Evolutionary conservation across 1,140 invertebrate genomes (phyloP).

Genomic region (Hyles vespertilio): DNA sequence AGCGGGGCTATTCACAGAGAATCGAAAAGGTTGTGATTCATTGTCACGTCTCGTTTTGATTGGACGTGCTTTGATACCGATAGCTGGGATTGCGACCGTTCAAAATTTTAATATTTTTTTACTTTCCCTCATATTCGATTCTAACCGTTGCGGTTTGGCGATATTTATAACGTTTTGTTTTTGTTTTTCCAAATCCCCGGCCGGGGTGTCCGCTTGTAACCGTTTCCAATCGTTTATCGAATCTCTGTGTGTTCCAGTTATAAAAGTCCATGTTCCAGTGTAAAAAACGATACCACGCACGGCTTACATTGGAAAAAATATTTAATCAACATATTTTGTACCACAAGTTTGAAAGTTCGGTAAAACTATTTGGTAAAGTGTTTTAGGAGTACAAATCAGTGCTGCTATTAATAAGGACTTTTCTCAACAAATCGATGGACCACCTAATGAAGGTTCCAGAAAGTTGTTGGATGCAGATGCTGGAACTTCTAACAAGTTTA

Average conservation of each 20-base stretch:
- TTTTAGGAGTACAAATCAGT: no score
- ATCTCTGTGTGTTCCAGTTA: conserved; percentile 17
- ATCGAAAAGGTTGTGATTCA: conserved; percentile 68
- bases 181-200: conserved; percentile 42
- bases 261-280: conserved; percentile 3
- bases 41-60: conserved; percentile 72
- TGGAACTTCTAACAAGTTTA: no score
- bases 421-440: no score
- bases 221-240: conserved; percentile 40
- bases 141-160: conserved; percentile 57
- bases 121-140: conserved; percentile 64
- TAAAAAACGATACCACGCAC: no score
- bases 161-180: conserved; percentile 63
- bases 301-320: conserved; percentile 5
- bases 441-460: no score
- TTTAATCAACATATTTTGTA: no score
- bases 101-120: conserved; percentile 72
- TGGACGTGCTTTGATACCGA: conserved; percentile 73
- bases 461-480: no score
- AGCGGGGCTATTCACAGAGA: conserved; percentile 60
- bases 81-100: conserved; percentile 64
- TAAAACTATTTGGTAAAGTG: no score
- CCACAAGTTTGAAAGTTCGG: no score
- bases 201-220: conserved; percentile 41
- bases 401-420: no score